phyloP scores from a whole-genome alignment of 1,140 invertebrate genomes.

The Orchesella cincta region DNA sequence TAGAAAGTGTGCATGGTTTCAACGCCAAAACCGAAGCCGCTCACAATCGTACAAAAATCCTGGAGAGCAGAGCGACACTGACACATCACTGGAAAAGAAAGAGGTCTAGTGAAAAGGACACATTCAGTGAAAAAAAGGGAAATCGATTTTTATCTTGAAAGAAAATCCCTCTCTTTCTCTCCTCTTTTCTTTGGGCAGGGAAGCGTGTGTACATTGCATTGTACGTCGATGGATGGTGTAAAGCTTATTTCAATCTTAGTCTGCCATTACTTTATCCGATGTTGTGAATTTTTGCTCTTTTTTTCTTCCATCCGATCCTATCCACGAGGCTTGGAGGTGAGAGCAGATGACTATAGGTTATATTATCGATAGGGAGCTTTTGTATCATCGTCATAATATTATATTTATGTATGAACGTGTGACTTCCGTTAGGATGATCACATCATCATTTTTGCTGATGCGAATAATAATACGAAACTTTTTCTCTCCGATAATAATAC shows the following conservation, averaged over 20 bases:
- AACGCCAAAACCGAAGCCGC: too few relatives aligned
- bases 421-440: slow-evolving; percentile 29
- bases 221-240: neutral
- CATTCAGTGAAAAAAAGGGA: neutral
- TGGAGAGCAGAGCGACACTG: neutral
- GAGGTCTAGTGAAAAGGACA: neutral
- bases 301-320: too few relatives aligned
- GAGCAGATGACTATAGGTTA: too few relatives aligned
- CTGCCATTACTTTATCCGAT: slow-evolving; percentile 2
- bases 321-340: too few relatives aligned
- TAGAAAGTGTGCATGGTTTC: too few relatives aligned
- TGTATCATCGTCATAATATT: too few relatives aligned
- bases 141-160: slow-evolving; percentile 28
- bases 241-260: slow-evolving; percentile 13
- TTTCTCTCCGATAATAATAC: too few relatives aligned
- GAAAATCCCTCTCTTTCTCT: slow-evolving; percentile 29
- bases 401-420: slow-evolving; percentile 21
- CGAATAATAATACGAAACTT: slow-evolving; percentile 28
- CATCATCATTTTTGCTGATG: slow-evolving; percentile 24
- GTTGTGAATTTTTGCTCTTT: slow-evolving; percentile 22
- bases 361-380: too few relatives aligned
- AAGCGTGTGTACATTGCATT: neutral
- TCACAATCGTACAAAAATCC: too few relatives aligned
- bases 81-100: slow-evolving; percentile 13
- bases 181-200: neutral